Evolutionary conservation across 2,888 invertebrate species (phyloP).

Genomic region (Labia minor): DNA sequence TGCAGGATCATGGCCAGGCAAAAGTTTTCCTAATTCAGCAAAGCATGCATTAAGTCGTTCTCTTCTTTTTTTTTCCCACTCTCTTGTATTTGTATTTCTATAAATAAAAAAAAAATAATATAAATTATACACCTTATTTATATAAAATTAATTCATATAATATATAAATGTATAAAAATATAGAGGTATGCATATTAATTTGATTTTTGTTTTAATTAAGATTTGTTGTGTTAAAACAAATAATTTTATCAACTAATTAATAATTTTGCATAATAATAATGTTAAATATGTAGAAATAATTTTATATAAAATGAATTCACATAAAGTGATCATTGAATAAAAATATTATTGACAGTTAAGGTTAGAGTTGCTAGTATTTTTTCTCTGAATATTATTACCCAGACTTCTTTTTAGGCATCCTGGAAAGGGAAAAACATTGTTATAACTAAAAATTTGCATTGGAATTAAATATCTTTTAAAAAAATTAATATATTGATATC

Average conservation of each 20-base stretch:
- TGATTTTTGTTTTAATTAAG: too few relatives aligned
- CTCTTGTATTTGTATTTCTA: conserved; percentile 28
- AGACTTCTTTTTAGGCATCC: not conserved
- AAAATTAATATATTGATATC: not conserved
- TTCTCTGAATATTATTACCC: not conserved
- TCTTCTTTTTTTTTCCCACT: conserved; percentile 59
- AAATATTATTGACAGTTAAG: not conserved
- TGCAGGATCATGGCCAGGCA: conserved; percentile 37
- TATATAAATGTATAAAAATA: not conserved
- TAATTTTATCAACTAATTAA: too few relatives aligned
- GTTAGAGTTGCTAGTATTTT: not conserved
- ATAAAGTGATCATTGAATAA: too few relatives aligned
- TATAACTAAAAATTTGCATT: not conserved
- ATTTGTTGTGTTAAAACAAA: too few relatives aligned
- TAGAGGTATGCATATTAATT: too few relatives aligned
- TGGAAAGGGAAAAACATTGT: not conserved
- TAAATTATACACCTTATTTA: not conserved
- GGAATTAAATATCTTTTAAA: not conserved
- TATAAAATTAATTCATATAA: not conserved
- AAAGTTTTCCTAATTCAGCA: conserved; percentile 39
- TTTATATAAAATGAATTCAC: not conserved
- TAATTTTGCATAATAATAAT: too few relatives aligned
- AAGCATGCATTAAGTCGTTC: conserved; percentile 51
- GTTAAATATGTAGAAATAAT: too few relatives aligned
- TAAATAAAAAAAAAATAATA: too few relatives aligned